Base-by-base conservation (phyloP, 2,113 vertebrate genomes). In the Hemicordylus capensis region DNA sequence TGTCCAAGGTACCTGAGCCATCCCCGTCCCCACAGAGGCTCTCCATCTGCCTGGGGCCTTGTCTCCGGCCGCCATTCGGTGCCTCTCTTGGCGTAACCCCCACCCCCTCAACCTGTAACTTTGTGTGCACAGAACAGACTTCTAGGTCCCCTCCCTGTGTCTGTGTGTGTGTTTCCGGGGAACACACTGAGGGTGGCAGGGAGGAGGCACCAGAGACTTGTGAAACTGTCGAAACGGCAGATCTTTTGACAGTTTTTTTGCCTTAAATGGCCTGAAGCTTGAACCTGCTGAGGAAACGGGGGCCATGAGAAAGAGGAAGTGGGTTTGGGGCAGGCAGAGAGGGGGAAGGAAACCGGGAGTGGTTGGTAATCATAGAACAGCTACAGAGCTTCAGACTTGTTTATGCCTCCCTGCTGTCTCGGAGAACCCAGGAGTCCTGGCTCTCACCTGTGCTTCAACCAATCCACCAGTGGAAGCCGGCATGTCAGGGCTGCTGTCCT, bases 1-100 rank as follows among this genome's bases (percentile, higher is more conserved):
- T 98, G 83, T 91, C 59, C 93, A 98, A 98, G 97, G 98, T 98
- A 90, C 4, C 9, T 17, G 22, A 3, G 3, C 7, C 8, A 24
- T 15, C 12, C 9, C 31, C 34, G 51, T 9, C 7, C 51, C 39
- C 54, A 28, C 37, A 37, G 42, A 66, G 77, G 70, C 10, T 20
- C 9, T 64, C 15, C 37, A 24, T 66, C 15, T 46, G 34, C 10
- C 63, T 37, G 3, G 39, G 61, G 2, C 22, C 42, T 7, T 2
- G 22, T 15, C 34, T 59, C 66, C 83, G 56, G 31, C 17, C 3
- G 1, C 5, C 3, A 46, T 63, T 80, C 64, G 76, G 31, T 15
- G 20, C 28, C 9, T 28, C 8, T 73, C 17, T n/a, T n/a, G n/a
- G n/a, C n/a, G n/a, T n/a, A n/a, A n/a, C n/a, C n/a, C n/a, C n/a